Evolutionary conservation across 2,797 vertebrate species (phyloP), one percentile per base, ranked within the genome.

Genomic region (Molossus molossus): DNA sequence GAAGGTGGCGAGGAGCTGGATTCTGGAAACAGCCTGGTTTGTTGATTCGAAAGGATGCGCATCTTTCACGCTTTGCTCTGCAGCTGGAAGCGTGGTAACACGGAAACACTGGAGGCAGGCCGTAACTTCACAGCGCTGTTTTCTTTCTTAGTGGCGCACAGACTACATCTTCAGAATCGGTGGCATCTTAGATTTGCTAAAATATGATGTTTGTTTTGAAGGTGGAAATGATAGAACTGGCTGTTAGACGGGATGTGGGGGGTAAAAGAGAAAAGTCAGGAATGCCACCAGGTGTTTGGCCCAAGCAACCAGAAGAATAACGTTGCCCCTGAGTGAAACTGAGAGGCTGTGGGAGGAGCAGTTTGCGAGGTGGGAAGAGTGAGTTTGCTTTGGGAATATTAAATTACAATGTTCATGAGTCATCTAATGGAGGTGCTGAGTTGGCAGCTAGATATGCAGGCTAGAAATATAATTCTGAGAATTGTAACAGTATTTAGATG

Each of bases 381-480:
- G 7, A 37, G 33, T n/a, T 60, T 70, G 14, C 6, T 50, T 57
- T 65, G 76, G 37, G n/a, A 87, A 37, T 10, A 50, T 77, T 76
- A 69, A 53, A 10, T 67, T 82, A 76, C 5, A 1, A 50, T 21
- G 55, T 40, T 40, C 6, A 1, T 15, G 18, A 91, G 69, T 77
- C 55, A 87, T 29, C 60, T 45, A 76, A 33, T 5, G 60, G 40
- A 76, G 79, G 23, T 87, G 50, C 75, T 15, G 58, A 91, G 50
- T 8, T 50, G 65, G 50, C 53, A 75, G 81, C 67, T 93, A 10
- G 21, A 75, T 21, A 64, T 17, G 58, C 0, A 1, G 17, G 45
- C 60, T 69, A 21, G 27, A 95, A 90, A 81, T 11, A 69, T 9
- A 86, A 81, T 18, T 70, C 13, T 60, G 69, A 90, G n/a, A 93